Conservation (phyloP, 2,113 vertebrate genomes). For the Nannospalax galili region DNA sequence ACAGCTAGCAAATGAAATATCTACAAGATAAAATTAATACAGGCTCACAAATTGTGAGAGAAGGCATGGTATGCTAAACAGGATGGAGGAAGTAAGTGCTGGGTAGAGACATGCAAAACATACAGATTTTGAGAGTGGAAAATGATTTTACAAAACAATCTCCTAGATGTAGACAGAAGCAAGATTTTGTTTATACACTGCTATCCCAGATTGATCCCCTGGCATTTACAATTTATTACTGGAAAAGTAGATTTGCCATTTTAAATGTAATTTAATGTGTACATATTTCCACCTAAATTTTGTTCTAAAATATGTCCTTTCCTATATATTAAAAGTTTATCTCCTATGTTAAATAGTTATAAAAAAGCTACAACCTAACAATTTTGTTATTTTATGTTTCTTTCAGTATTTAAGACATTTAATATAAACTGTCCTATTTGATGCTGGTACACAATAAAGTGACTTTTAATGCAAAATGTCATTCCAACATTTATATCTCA, state of each 20-base stretch:
- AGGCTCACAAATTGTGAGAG: not conserved
- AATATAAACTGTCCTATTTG: not conserved
- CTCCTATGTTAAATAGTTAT: not conserved
- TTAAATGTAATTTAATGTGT: not conserved
- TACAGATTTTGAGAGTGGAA: not conserved
- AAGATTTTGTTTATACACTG: not conserved
- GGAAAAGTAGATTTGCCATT: not conserved
- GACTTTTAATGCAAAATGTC: not conserved
- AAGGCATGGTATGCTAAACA: not conserved
- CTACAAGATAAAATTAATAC: not conserved
- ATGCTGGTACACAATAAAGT: too few species aligned
- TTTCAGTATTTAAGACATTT: not conserved
- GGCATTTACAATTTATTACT: not conserved
- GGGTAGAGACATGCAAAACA: not conserved
- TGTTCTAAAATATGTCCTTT: not conserved
- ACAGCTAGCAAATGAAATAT: not conserved
- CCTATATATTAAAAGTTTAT: not conserved
- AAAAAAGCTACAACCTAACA: not conserved
- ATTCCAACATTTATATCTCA: not conserved
- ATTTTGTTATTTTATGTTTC: not conserved
- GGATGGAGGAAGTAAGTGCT: not conserved
- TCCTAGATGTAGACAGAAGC: accelerated
- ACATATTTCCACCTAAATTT: not conserved
- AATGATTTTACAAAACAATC: not conserved
- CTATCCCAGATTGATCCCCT: not conserved